phyloP scores from a whole-genome alignment of 37 sponge, comb jelly and placozoan genomes.

The Geodia barretti region DNA sequence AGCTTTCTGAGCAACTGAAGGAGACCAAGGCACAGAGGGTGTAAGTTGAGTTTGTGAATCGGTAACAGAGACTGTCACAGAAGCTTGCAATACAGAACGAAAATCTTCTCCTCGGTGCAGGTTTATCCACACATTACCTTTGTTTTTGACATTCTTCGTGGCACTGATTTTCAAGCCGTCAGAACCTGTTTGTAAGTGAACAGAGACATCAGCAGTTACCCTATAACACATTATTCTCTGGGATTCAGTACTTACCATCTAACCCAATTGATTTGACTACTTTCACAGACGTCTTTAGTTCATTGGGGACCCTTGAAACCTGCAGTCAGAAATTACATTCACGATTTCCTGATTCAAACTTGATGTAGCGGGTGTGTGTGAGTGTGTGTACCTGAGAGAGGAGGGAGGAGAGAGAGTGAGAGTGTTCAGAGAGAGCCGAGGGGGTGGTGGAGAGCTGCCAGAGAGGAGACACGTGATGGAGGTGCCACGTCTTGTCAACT shows the following conservation, averaged over 20 bases:
- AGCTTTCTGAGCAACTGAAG: too few relatives aligned
- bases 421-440: neutral
- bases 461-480: conserved; percentile 27
- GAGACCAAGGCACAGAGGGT: too few relatives aligned
- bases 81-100: too few relatives aligned
- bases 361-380: too few relatives aligned
- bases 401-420: conserved; percentile 11
- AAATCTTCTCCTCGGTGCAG: too few relatives aligned
- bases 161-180: conserved; percentile 5
- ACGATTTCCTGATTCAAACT: neutral
- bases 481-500: conserved; percentile 11
- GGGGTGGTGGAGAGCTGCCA: conserved; percentile 16
- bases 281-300: neutral
- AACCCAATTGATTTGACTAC: conserved; percentile 10
- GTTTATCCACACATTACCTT: too few relatives aligned
- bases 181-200: neutral
- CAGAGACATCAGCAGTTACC: too few relatives aligned
- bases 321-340: neutral
- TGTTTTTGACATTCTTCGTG: neutral
- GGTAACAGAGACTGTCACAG: too few relatives aligned
- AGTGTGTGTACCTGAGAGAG: neutral
- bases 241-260: conserved; percentile 4
- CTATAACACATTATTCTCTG: too few relatives aligned
- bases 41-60: too few relatives aligned
- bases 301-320: neutral